Conservation (phyloP, 2,113 vertebrate species). For the Bettongia penicillata region DNA sequence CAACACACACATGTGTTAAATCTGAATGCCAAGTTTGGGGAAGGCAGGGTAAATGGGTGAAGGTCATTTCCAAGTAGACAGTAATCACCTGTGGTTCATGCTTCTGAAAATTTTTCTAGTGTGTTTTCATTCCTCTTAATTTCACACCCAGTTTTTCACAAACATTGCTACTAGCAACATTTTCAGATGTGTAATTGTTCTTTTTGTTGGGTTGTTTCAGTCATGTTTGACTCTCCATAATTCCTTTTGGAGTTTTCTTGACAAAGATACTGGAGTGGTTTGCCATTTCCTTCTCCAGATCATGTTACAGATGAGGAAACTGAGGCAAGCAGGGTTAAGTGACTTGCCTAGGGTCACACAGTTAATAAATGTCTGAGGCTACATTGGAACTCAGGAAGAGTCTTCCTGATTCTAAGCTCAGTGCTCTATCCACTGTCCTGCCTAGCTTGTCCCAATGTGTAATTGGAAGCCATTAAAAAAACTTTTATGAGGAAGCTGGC, state of each 20-base stretch:
- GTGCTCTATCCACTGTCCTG: too few relatives aligned
- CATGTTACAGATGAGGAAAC: too few relatives aligned
- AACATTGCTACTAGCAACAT: not conserved
- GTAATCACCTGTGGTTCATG: not conserved
- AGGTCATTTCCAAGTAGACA: not conserved
- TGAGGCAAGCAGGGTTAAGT: too few relatives aligned
- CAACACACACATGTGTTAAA: not conserved
- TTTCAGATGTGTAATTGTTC: not conserved
- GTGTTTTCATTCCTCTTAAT: not conserved
- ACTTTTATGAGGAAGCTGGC: not conserved
- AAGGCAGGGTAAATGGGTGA: not conserved
- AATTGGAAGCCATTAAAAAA: not conserved
- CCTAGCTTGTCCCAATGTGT: too few relatives aligned
- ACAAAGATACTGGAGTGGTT: too few relatives aligned
- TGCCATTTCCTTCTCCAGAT: too few relatives aligned
- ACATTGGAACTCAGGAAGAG: too few relatives aligned
- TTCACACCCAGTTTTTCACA: not conserved
- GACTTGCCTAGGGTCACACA: too few relatives aligned
- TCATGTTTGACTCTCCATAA: too few relatives aligned
- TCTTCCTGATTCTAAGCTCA: too few relatives aligned
- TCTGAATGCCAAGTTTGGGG: not conserved
- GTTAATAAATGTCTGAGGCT: too few relatives aligned
- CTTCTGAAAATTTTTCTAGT: not conserved
- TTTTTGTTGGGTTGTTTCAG: not conserved
- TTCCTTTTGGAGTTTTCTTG: too few relatives aligned